Conservation (phyloP, 2,797 vertebrate genomes). For the Spinibarbus caldwelli region DNA sequence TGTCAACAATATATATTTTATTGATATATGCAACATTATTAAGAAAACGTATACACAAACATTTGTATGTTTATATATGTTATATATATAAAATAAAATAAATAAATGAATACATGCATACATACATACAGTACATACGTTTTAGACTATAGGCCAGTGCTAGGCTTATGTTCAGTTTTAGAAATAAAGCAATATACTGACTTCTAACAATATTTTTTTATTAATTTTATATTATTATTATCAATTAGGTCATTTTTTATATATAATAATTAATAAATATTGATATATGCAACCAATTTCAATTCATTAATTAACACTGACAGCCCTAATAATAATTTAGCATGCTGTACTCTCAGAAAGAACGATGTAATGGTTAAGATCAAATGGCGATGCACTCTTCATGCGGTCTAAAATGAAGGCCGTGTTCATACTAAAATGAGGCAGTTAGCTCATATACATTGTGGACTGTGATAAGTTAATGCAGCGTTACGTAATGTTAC, state of each 20-base stretch:
- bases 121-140: too few species aligned
- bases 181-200: not conserved
- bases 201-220: not conserved
- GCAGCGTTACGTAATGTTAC: slow-evolving; percentile 15
- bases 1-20: too few species aligned
- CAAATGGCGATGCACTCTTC: not conserved
- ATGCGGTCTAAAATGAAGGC: not conserved
- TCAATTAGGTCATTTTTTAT: too few species aligned
- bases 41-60: too few species aligned
- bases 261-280: too few species aligned
- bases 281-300: not conserved
- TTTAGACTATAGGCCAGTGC: not conserved
- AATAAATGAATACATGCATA: too few species aligned
- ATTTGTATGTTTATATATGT: too few species aligned
- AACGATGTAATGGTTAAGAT: not conserved
- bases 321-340: not conserved
- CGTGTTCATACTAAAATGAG: slow-evolving; percentile 14
- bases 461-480: slow-evolving; percentile 16
- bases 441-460: slow-evolving; percentile 7
- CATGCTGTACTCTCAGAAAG: not conserved
- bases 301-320: not conserved
- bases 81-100: too few species aligned
- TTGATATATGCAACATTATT: too few species aligned
- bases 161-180: not conserved
- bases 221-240: not conserved